Evolutionary conservation across 1,140 invertebrate genomes (phyloP).

Genomic region (Euschistus heros): DNA sequence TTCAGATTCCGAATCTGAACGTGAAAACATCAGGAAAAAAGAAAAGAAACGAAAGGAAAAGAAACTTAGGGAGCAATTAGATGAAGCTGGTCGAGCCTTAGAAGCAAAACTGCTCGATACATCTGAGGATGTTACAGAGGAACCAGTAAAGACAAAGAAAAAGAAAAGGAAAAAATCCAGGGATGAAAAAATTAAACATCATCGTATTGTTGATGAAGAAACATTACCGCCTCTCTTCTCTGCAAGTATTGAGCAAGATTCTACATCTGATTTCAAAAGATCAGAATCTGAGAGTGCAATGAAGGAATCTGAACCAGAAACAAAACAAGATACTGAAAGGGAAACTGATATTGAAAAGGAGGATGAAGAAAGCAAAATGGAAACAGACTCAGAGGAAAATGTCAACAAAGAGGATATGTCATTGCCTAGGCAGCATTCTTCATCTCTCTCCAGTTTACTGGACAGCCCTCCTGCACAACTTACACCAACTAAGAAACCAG

Average conservation of each 20-base stretch:
- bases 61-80: constrained; percentile 46
- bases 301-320: constrained; percentile 16
- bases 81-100: constrained; percentile 64
- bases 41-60: constrained; percentile 61
- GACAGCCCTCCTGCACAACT: constrained; percentile 33
- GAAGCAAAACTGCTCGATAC: constrained; percentile 62
- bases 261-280: background rate
- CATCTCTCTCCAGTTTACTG: constrained; percentile 39
- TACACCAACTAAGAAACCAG: constrained; percentile 39
- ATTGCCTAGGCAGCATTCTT: constrained; percentile 28
- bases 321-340: background rate
- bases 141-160: constrained; percentile 46
- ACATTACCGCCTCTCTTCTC: background rate
- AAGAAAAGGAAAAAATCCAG: constrained; percentile 73
- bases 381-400: constrained; percentile 27
- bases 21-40: constrained; percentile 38
- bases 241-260: no score
- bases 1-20: constrained; percentile 35
- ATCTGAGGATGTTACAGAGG: constrained; percentile 32
- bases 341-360: constrained; percentile 5
- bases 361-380: constrained; percentile 15
- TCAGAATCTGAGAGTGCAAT: constrained; percentile 27
- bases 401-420: constrained; percentile 16
- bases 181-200: constrained; percentile 58
- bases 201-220: constrained; percentile 40